These are phyloP conservation scores for Felis chaus DNA, from an alignment of 2,113 vertebrate species.

Conservation along the genomic window DNA sequence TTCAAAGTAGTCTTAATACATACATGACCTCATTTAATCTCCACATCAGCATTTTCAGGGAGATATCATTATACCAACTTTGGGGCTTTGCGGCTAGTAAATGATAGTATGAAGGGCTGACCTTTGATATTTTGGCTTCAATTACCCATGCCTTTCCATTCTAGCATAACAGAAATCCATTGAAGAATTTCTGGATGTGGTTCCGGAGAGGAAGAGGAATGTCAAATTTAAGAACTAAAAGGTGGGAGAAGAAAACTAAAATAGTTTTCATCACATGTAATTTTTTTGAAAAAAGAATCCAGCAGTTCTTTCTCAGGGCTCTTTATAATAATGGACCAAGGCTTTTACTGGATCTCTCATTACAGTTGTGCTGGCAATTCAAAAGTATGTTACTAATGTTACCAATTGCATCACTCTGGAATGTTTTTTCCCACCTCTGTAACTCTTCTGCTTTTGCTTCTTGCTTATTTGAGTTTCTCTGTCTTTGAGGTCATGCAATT, in stretches of 20 bases:
- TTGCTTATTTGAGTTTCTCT: conserved; percentile 39
- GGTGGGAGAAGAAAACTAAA: background rate
- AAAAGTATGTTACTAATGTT: conserved; percentile 34
- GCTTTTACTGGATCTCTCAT: conserved; percentile 20
- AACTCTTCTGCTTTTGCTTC: conserved; percentile 15
- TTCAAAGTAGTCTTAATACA: background rate
- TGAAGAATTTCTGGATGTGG: conserved; percentile 4
- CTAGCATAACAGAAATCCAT: background rate
- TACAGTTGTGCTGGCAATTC: conserved; percentile 1
- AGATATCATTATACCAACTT: background rate
- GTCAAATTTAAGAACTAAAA: background rate
- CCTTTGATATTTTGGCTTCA: background rate
- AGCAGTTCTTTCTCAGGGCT: background rate
- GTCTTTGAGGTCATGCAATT: conserved; percentile 50
- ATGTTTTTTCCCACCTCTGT: conserved; percentile 44
- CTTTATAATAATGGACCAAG: background rate
- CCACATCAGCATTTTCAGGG: background rate
- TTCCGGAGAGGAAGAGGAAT: conserved; percentile 23
- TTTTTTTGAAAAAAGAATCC: background rate
- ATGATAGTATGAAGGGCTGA: background rate
- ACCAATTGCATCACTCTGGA: conserved; percentile 35
- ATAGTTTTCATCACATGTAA: background rate
- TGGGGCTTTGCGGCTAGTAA: background rate
- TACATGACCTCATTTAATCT: background rate
- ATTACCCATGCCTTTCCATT: background rate